phyloP scores from a whole-genome alignment of 1,140 invertebrate genomes.

The Drosophila repletoides region DNA sequence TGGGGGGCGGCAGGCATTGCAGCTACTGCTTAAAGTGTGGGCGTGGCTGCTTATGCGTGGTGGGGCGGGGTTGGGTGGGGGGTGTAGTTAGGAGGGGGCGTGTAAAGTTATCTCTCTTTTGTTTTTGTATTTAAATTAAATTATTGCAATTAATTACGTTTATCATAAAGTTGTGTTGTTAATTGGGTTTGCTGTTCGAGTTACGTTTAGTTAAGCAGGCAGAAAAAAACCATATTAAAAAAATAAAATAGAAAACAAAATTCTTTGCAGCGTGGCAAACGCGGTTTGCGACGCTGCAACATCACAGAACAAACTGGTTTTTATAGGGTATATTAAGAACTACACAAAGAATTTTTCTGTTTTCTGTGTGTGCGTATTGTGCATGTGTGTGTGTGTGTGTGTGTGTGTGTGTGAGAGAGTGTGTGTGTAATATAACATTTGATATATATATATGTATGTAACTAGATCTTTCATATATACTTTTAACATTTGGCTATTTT shows the following conservation, averaged over 20 bases:
- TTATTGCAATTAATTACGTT: slow-evolving; percentile 51
- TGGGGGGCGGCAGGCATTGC: neutral
- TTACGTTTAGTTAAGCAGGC: slow-evolving; percentile 15
- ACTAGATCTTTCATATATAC: slow-evolving; percentile 28
- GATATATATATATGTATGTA: slow-evolving; percentile 26
- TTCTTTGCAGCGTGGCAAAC: slow-evolving; percentile 63
- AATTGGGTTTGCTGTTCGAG: slow-evolving; percentile 26
- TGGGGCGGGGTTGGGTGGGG: neutral
- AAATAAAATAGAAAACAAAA: slow-evolving; percentile 50
- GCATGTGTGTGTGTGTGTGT: slow-evolving; percentile 6
- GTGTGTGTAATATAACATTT: slow-evolving; percentile 23
- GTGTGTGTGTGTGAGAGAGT: no score
- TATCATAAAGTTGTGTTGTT: slow-evolving; percentile 26
- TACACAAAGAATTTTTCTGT: slow-evolving; percentile 14
- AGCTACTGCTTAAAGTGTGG: no score
- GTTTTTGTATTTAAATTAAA: slow-evolving; percentile 19
- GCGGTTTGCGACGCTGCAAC: slow-evolving; percentile 45
- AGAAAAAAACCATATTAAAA: slow-evolving; percentile 35
- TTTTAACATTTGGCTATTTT: slow-evolving; percentile 53
- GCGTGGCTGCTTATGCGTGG: no score
- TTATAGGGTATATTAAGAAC: slow-evolving; percentile 29
- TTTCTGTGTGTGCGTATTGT: neutral
- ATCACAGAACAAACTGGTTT: slow-evolving; percentile 80
- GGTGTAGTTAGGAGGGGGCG: neutral
- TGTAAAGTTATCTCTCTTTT: neutral